phyloP scores from a whole-genome alignment of 2,797 vertebrate genomes.

The Bradypus variegatus region DNA sequence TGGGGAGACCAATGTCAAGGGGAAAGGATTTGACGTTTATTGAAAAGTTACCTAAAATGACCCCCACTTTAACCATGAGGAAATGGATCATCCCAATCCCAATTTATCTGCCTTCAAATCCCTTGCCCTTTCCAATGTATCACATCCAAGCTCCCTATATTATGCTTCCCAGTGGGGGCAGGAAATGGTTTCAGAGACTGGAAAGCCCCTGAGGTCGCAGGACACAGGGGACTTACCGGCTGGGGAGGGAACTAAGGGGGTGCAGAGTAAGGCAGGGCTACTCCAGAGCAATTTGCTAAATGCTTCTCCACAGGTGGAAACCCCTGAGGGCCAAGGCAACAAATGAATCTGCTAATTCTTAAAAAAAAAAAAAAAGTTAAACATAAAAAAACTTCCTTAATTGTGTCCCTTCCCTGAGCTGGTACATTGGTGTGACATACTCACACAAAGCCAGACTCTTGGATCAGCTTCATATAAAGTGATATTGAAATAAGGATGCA shows the following conservation, averaged over 20 bases:
- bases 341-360: background rate
- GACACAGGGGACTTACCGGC: background rate
- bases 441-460: background rate
- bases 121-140: background rate
- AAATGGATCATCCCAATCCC: background rate
- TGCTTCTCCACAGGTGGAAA: background rate
- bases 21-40: background rate
- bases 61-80: background rate
- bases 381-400: background rate
- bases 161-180: background rate
- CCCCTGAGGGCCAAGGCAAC: background rate
- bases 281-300: background rate
- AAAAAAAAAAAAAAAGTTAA: background rate
- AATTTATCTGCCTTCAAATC: background rate
- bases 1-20: background rate
- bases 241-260: background rate
- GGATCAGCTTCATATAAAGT: background rate
- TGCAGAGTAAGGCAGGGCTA: background rate
- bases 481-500: background rate
- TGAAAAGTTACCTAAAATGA: background rate
- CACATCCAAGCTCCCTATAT: background rate
- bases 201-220: background rate
- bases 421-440: background rate
- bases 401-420: background rate
- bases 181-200: background rate